These are phyloP conservation scores for Ectemnius cavifrons DNA, from an alignment of 2,888 invertebrate species.

Conservation along the genomic window DNA sequence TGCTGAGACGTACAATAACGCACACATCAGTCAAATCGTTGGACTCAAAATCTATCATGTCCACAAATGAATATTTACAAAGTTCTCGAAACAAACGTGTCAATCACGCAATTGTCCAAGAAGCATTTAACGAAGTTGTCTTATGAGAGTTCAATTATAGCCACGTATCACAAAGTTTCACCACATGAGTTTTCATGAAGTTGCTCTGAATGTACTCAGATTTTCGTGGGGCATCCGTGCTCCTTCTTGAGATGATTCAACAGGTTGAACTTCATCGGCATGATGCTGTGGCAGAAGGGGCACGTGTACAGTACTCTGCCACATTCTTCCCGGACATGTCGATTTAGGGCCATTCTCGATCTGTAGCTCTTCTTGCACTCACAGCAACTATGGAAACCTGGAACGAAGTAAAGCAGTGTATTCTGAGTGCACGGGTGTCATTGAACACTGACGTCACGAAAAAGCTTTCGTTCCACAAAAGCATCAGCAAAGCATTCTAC, in stretches of 20 bases:
- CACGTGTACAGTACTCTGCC: conserved; percentile 71
- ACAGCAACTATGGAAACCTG: conserved; percentile 74
- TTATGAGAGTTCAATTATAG: not conserved
- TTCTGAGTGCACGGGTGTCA: conserved; percentile 34
- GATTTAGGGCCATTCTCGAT: conserved; percentile 79
- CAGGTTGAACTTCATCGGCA: conserved; percentile 70
- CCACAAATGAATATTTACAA: not conserved
- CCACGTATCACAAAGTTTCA: too few relatives aligned
- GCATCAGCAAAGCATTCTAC: conserved; percentile 52
- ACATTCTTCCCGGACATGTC: conserved; percentile 73
- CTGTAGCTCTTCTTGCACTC: conserved; percentile 81
- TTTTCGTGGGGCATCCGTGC: conserved; percentile 57
- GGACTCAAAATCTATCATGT: not conserved
- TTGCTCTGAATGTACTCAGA: conserved; percentile 14
- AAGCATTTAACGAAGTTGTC: not conserved
- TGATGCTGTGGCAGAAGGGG: conserved; percentile 66
- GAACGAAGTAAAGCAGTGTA: conserved; percentile 52
- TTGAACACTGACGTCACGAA: conserved; percentile 29
- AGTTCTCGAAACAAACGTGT: not conserved
- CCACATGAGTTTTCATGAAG: too few relatives aligned
- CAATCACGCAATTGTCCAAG: not conserved
- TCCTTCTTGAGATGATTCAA: conserved; percentile 63
- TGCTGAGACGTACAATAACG: conserved; percentile 2
- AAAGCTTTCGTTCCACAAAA: conserved; percentile 48
- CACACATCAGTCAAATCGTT: not conserved